Percentiles rank a stretch among this genome's conserved stretches.
Evolutionary conservation across 2,797 vertebrate species (phyloP).

Genomic region (Iguana delicatissima): DNA sequence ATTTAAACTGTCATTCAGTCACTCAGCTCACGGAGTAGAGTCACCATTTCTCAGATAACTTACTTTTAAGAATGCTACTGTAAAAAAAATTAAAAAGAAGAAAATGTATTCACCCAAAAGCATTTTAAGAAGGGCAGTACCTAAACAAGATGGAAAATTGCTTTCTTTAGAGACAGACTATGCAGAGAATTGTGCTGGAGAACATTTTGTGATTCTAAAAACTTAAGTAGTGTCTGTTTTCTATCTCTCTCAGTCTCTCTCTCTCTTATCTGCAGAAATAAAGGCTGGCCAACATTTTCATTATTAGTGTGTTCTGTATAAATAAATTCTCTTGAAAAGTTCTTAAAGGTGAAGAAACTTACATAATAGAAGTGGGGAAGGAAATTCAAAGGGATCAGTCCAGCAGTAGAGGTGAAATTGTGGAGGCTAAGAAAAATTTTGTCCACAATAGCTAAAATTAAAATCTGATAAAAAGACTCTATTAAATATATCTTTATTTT

Average conservation of each 20-base stretch:
- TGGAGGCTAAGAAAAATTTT: background rate
- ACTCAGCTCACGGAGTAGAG: background rate
- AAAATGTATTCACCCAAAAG: background rate
- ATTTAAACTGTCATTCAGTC: background rate
- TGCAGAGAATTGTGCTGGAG: background rate
- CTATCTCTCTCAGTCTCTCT: background rate
- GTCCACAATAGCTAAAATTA: background rate
- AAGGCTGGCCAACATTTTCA: background rate
- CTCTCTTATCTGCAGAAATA: background rate
- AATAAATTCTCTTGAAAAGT: background rate
- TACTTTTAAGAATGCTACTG: background rate
- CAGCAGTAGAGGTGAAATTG: background rate
- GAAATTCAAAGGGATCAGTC: background rate
- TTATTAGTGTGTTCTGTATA: background rate
- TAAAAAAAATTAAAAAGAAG: background rate
- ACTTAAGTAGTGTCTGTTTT: background rate
- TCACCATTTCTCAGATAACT: background rate
- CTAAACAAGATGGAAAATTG: background rate
- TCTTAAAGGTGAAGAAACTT: background rate
- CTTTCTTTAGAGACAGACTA: background rate
- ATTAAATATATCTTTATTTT: background rate
- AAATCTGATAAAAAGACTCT: background rate
- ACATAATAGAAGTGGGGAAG: background rate
- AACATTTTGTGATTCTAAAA: background rate
- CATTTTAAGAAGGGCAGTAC: background rate